Evolutionary conservation across 2,888 invertebrate genomes (phyloP), one percentile per base, ranked within the genome.

Genomic region (Amblyteles armatorius): DNA sequence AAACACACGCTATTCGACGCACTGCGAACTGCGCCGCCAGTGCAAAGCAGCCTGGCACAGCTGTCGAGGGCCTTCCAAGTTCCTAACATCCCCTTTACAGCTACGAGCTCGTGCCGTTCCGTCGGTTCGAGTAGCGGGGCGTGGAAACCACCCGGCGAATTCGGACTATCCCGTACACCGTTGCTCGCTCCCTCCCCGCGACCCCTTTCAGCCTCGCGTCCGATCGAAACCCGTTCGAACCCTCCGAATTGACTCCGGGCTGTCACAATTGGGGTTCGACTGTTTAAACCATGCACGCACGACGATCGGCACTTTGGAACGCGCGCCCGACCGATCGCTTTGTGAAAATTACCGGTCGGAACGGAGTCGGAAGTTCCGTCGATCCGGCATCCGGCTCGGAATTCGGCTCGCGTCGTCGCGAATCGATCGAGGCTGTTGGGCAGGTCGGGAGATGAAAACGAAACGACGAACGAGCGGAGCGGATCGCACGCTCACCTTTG

Each of bases 31-130:
- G 36, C 55, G 22, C 40, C 13, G 26, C 72, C 19, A 26, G 40
- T 73, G 57, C 72, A 57, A 40, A 19, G 36, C 40, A 26, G 26
- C 72, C 29, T 16, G 22, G 26, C 40, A 40, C 26, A 73, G 57
- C 72, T 57, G 73, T 73, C 73, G 40, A 73, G 73, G 57, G 73
- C 44, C 40, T 57, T 57, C 57, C 57, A 44, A 57, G 73, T 52
- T 40, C 26, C 73, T 73, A 73, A 60, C 73, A 73, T 22, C 3
- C 73, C 40, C 22, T 73, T 22, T 26, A 26, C 57, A 26, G 26
- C 40, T 9, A 52, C 52, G 19, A 33, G 19, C 52, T 13, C 57
- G 11, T 29, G 57, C 22, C 26, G 57, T 73, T 60, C 16, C 40
- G 26, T 60, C 29, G 73, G 44, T 11, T 72, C 22, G n/a, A 19